phyloP scores from a whole-genome alignment of 1,140 invertebrate genomes.

The Zaprionus taronus region DNA sequence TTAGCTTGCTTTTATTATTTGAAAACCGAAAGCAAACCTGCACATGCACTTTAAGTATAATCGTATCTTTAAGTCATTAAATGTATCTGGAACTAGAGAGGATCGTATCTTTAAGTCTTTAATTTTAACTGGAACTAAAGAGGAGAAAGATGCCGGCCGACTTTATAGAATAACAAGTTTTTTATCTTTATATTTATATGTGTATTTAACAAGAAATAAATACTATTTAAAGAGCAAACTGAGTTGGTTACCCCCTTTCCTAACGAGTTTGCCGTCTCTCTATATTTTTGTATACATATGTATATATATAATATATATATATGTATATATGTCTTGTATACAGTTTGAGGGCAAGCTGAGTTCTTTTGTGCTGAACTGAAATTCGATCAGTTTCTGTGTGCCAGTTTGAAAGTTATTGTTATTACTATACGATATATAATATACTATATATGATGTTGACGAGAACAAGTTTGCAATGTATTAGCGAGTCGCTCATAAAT shows the following conservation, averaged over 20 bases:
- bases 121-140: background rate
- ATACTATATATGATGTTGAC: slow-evolving; percentile 32
- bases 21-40: slow-evolving; percentile 15
- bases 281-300: background rate
- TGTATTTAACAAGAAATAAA: slow-evolving; percentile 6
- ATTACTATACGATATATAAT: slow-evolving; percentile 3
- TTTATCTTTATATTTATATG: slow-evolving; percentile 21
- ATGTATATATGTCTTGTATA: background rate
- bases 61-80: background rate
- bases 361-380: slow-evolving; percentile 48
- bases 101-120: background rate
- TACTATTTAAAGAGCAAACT: slow-evolving; percentile 26
- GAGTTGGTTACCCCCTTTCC: background rate
- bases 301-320: background rate
- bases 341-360: slow-evolving; percentile 21
- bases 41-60: slow-evolving; percentile 48
- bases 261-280: slow-evolving; percentile 16
- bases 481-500: slow-evolving; percentile 64
- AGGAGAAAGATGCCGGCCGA: slow-evolving; percentile 32
- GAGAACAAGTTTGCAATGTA: slow-evolving; percentile 71
- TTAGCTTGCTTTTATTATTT: background rate
- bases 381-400: slow-evolving; percentile 59
- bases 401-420: slow-evolving; percentile 45
- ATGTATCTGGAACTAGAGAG: background rate
- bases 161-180: slow-evolving; percentile 38